Base-by-base conservation (phyloP, 2,888 invertebrate species). In the Tenthredo notha region DNA sequence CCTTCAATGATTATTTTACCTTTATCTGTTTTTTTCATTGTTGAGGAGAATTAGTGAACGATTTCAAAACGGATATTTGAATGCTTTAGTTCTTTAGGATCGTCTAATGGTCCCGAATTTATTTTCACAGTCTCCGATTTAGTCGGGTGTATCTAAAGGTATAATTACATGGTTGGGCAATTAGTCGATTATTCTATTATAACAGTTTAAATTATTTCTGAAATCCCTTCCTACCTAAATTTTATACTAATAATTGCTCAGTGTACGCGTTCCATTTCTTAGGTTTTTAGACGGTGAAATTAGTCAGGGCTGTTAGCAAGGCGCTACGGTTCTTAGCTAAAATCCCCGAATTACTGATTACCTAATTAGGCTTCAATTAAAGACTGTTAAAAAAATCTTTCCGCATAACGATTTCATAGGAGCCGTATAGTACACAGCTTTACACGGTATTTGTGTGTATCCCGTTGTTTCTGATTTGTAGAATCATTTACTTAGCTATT, bases 1-100 rank as follows among this genome's bases (percentile, higher is more conserved):
- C 83, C 83, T 83, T 83, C 47, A 15, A 40, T 70, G 47, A 29
- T 70, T 43, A 83, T 83, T 80, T 12, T 33, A 21, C n/a, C 37
- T 80, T 80, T 61, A 80, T 61, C 58, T 80, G 4, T 2, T 33
- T 61, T 80, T 43, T 80, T 40, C 25, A 61, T 80, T 80, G 61
- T 80, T 43, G 58, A 12, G 12, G 40, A 18, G 50, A 77, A 77
- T 54, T 18, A 33, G 29, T 40, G 33, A 50, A 77, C 29, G 50
- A 43, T 12, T 74, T 21, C 40, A 74, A 77, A 54, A 33, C 25
- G 50, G 77, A 29, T 21, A 54, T 54, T 77, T 54, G 33, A 54
- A 54, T 50, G 37, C 54, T 50, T 50, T 33, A 29, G 67, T 33
- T 67, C 1, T 67, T 33, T 33, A 7, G 67, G 67, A 67, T 33